Evolutionary conservation across 2,888 invertebrate species (phyloP).

Genomic region (Rotaria magnacalcarata): DNA sequence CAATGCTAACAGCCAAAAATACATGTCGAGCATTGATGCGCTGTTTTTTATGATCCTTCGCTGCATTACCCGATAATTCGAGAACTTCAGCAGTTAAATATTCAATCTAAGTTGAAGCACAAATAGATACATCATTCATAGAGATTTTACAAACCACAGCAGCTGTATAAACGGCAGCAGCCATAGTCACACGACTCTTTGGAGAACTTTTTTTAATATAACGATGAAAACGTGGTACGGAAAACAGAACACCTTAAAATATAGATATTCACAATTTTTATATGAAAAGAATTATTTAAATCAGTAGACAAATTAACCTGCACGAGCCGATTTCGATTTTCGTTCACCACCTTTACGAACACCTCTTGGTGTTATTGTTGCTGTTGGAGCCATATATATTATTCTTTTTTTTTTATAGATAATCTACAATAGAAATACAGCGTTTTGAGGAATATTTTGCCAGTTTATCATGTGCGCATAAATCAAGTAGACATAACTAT

Average conservation of each 20-base stretch:
- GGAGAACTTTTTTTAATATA: slow-evolving; percentile 22
- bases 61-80: slow-evolving; percentile 31
- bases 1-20: slow-evolving; percentile 30
- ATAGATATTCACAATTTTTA: neutral
- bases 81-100: slow-evolving; percentile 37
- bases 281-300: neutral
- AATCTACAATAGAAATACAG: neutral
- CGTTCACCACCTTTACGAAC: neutral
- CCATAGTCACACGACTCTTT: slow-evolving; percentile 25
- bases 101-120: neutral
- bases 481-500: neutral
- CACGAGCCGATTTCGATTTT: slow-evolving; percentile 28
- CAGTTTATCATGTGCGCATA: neutral
- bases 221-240: slow-evolving; percentile 33
- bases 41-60: slow-evolving; percentile 32
- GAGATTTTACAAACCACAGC: neutral
- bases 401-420: neutral
- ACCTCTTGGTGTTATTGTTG: neutral
- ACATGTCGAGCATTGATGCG: slow-evolving; percentile 26
- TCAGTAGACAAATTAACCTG: neutral
- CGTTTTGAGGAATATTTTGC: neutral
- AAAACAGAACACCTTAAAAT: slow-evolving; percentile 14
- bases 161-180: slow-evolving; percentile 24
- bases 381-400: neutral
- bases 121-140: too few species aligned